Evolutionary conservation across 2,888 invertebrate species (phyloP).

Genomic region (Rutpela maculata): DNA sequence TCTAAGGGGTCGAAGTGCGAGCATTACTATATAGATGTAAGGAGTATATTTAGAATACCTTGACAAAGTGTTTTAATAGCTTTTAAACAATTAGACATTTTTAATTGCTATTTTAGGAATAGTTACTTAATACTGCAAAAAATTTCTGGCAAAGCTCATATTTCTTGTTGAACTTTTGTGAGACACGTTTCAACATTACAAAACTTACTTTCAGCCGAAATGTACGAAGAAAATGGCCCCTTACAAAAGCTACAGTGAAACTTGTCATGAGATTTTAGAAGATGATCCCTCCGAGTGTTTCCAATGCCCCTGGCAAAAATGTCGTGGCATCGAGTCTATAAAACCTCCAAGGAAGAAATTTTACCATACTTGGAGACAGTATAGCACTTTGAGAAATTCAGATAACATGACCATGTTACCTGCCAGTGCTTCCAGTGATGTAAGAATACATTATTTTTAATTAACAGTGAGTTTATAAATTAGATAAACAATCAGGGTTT

Average conservation of each 20-base stretch:
- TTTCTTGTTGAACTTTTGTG: no score
- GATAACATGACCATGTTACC: constrained; percentile 18
- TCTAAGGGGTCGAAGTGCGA: constrained; percentile 16
- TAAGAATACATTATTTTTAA: neutral
- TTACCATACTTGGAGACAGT: constrained; percentile 29
- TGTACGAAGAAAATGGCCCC: constrained; percentile 63
- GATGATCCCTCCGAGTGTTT: constrained; percentile 62
- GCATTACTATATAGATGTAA: constrained; percentile 32
- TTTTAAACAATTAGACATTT: no score
- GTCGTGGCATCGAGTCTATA: constrained; percentile 56
- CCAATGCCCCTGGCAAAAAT: constrained; percentile 62
- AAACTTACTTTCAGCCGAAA: constrained; percentile 44
- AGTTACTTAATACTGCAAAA: no score
- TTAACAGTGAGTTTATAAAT: no score
- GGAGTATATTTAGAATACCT: neutral
- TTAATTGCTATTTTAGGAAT: no score
- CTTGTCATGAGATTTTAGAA: constrained; percentile 60
- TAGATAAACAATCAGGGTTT: no score
- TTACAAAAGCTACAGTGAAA: constrained; percentile 64
- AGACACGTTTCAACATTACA: neutral
- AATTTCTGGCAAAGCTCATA: no score
- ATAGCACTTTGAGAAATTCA: constrained; percentile 51
- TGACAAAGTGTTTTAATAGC: neutral
- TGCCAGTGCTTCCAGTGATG: neutral
- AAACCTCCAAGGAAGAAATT: constrained; percentile 56